Base-by-base conservation (phyloP, 2,888 invertebrate genomes). In the Boloria euphrosyne region DNA sequence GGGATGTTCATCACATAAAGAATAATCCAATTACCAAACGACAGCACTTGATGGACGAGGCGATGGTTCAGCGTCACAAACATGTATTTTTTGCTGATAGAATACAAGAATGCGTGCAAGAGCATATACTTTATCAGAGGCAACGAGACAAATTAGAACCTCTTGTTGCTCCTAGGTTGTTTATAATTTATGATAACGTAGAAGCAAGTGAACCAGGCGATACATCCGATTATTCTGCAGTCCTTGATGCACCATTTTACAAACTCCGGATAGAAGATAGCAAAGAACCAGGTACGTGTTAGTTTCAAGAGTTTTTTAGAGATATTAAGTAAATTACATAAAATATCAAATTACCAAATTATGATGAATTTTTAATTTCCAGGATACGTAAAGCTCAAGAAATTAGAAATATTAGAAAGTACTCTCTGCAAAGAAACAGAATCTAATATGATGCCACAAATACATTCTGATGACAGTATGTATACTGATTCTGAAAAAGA, bases 111-210 rank as follows among this genome's bases (percentile, higher is more conserved):
- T 93, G 93, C 46, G 93, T 96, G 0, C 93, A 94, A 64, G 93
- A 92, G 66, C 94, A 94, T 71, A 88, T 96, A 1, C 87, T 85
- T 51, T 96, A 94, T 74, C 90, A 84, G 70, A 80, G 79, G 51
- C 73, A 71, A 16, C 77, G 79, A 17, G 82, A 85, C 10, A 80
- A 82, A 27, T 68, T 83, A 0, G 94, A 95, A 78, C 93, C 95
- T 0, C 79, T 96, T 17, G 93, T 94, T 49, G 90, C 94, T 0
- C 94, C 94, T 50, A 90, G 95, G 51, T 93, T 96, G 58, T 96
- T 93, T 76, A 93, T 96, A 38, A 93, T 96, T 10, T 95, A 96
- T 74, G 95, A 96, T 75, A 96, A 95, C 68, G 93, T 96, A 44
- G 95, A 96, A 76, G 94, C 96, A 13, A 93, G 94, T 49, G 94